Percentiles rank a stretch among this genome's conserved stretches.
These are phyloP conservation scores for Myotis findleyi DNA, from an alignment of 2,797 vertebrate species.

Conservation along the genomic window DNA sequence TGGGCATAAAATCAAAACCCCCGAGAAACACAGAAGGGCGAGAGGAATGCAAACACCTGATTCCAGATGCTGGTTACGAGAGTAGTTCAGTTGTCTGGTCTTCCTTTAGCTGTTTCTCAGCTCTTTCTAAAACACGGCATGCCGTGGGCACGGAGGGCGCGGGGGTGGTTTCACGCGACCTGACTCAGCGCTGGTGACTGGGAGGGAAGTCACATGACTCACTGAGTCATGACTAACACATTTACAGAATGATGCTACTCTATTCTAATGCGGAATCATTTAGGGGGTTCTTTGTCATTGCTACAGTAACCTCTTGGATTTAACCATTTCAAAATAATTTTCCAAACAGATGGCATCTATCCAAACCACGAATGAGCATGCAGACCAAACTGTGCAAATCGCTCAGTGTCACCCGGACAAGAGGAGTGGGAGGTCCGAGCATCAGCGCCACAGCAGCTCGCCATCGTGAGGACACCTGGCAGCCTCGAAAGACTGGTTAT, in stretches of 20 bases:
- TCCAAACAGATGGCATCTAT: background rate
- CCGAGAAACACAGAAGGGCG: background rate
- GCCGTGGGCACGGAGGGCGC: slow-evolving; percentile 42
- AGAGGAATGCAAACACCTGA: background rate
- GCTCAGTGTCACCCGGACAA: background rate
- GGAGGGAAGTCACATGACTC: slow-evolving; percentile 8
- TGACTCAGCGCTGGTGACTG: slow-evolving; percentile 16
- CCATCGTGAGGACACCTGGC: background rate
- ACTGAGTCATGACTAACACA: background rate
- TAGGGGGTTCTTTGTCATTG: background rate
- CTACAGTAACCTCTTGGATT: background rate
- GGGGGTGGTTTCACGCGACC: slow-evolving; percentile 50
- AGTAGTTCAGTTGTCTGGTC: background rate
- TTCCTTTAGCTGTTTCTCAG: background rate
- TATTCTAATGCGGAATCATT: background rate
- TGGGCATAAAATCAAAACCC: background rate
- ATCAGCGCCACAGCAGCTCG: background rate
- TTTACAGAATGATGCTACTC: background rate
- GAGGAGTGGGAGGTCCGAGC: background rate
- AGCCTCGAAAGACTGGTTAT: background rate
- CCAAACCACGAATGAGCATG: background rate
- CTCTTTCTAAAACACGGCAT: slow-evolving; percentile 38
- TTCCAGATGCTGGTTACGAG: background rate
- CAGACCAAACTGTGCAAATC: background rate
- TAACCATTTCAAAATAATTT: background rate